Conservation (phyloP, 1,140 invertebrate genomes). For the Sitophilus oryzae region DNA sequence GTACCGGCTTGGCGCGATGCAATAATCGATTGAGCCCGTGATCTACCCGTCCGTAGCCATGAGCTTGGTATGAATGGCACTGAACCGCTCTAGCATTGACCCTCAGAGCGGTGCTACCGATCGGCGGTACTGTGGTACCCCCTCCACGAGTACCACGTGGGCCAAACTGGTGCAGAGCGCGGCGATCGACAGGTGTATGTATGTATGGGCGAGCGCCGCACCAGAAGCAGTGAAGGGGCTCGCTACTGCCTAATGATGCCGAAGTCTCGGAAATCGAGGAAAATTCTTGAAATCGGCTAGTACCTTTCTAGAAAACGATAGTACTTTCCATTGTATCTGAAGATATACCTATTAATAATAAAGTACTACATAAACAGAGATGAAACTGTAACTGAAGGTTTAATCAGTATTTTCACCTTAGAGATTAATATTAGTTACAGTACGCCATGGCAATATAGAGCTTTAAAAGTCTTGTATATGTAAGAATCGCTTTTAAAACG, state of each 20-base stretch:
- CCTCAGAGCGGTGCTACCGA: constrained; percentile 8
- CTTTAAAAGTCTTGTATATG: too few species aligned
- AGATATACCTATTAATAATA: too few species aligned
- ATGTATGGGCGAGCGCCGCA: background rate
- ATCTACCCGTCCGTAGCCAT: constrained; percentile 24
- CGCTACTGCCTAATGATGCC: background rate
- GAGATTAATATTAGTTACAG: too few species aligned
- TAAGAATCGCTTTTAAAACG: too few species aligned
- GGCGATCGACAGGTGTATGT: constrained; percentile 22
- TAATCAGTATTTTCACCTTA: too few species aligned
- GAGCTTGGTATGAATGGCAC: constrained; percentile 25
- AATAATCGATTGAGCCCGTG: constrained; percentile 1
- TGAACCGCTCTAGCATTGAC: constrained; percentile 26
- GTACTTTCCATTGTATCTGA: too few species aligned
- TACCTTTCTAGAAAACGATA: too few species aligned
- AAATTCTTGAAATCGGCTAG: background rate
- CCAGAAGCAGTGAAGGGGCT: background rate
- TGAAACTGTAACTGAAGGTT: too few species aligned
- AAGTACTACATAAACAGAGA: too few species aligned
- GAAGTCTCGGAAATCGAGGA: too few species aligned
- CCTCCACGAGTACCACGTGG: constrained; percentile 19
- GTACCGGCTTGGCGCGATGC: background rate
- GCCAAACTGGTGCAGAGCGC: constrained; percentile 25
- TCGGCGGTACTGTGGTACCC: constrained; percentile 20
- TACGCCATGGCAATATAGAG: too few species aligned